phyloP scores from a whole-genome alignment of 2,113 vertebrate species.

The Chaetodon trifascialis region DNA sequence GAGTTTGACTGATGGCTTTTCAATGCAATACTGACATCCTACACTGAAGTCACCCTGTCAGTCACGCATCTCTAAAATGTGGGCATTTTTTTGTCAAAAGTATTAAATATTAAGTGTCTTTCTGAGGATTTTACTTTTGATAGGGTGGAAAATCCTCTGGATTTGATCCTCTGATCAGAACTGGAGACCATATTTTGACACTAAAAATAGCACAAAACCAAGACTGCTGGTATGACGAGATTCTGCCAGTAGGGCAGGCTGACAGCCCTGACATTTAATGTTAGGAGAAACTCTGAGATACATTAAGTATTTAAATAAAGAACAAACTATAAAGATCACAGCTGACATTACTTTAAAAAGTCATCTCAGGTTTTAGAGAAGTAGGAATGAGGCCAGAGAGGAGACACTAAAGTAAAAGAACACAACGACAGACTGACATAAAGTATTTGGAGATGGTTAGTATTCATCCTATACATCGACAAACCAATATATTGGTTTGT shows the following conservation, averaged over 20 bases:
- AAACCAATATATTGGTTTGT: constrained; percentile 42
- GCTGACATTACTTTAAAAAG: neutral
- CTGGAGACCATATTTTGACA: constrained; percentile 6
- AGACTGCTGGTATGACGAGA: constrained; percentile 26
- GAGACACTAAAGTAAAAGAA: neutral
- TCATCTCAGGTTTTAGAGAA: neutral
- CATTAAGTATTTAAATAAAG: neutral
- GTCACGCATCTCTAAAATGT: constrained; percentile 32
- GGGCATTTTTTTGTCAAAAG: constrained; percentile 31
- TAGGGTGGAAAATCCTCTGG: constrained; percentile 60
- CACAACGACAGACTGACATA: neutral
- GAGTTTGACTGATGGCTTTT: constrained; percentile 41
- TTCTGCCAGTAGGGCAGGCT: neutral
- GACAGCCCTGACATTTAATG: neutral
- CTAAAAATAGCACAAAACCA: constrained; percentile 14
- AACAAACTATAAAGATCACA: neutral
- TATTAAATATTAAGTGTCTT: constrained; percentile 27
- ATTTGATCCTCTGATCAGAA: constrained; percentile 25
- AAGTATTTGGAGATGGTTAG: neutral
- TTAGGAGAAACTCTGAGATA: neutral
- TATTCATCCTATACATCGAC: constrained; percentile 17
- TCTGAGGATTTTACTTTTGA: constrained; percentile 46
- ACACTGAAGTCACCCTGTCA: neutral
- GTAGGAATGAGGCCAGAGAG: neutral
- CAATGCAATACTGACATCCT: constrained; percentile 12